phyloP scores from a whole-genome alignment of 2,888 invertebrate species.

The Apamea anceps region DNA sequence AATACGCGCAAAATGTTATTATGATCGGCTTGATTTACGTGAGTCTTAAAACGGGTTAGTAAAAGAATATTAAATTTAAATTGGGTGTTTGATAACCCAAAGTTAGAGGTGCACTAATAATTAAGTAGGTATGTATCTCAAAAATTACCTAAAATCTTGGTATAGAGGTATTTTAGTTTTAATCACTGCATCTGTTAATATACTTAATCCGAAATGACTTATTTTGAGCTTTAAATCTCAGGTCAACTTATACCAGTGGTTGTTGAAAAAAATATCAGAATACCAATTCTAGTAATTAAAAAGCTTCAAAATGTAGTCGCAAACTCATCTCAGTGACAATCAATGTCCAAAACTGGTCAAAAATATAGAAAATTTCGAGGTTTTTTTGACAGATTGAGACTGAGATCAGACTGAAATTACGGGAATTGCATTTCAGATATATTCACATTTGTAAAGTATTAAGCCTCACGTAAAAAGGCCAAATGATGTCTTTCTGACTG shows the following conservation, averaged over 20 bases:
- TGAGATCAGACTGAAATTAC: neutral
- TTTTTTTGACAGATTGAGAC: neutral
- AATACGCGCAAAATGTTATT: conserved; percentile 30
- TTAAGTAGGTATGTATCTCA: neutral
- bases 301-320: neutral
- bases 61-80: neutral
- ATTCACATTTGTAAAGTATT: neutral
- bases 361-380: neutral
- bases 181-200: neutral
- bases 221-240: neutral
- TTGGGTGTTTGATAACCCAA: too few relatives aligned
- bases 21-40: conserved; percentile 27
- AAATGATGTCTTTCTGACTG: conserved; percentile 40
- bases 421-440: neutral
- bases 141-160: neutral
- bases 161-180: neutral
- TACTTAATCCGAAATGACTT: neutral
- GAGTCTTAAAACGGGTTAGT: conserved; percentile 25
- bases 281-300: neutral
- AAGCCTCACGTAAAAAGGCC: conserved; percentile 40
- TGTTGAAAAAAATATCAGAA: neutral
- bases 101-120: neutral
- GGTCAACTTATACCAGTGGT: neutral
- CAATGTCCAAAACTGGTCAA: neutral
- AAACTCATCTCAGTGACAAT: neutral